Conservation (phyloP, 2,888 invertebrate species). For the Drosophila nr. medialis region DNA sequence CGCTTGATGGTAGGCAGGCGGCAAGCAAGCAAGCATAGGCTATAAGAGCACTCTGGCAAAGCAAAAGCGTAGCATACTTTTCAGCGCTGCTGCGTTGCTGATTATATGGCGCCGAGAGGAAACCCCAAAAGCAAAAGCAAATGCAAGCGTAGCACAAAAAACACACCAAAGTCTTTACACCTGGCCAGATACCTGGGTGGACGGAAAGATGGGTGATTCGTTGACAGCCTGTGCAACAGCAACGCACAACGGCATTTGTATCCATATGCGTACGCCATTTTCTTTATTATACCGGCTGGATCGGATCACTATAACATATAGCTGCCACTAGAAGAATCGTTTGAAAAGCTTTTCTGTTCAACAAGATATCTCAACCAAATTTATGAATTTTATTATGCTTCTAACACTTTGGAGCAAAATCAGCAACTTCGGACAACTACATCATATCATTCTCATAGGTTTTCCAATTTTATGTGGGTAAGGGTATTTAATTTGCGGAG, state of each 20-base stretch:
- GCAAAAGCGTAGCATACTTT: conserved; percentile 68
- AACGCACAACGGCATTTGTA: conserved; percentile 10
- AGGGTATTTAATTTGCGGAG: not conserved
- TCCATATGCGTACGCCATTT: conserved; percentile 36
- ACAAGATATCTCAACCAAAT: not conserved
- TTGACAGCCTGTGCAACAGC: conserved; percentile 38
- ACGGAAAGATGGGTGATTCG: conserved; percentile 2
- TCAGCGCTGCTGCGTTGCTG: conserved; percentile 70
- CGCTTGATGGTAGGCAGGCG: conserved; percentile 56
- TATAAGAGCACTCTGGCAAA: conserved; percentile 27
- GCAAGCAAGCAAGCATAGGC: conserved; percentile 26
- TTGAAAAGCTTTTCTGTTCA: not conserved
- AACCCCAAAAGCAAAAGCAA: conserved; percentile 42
- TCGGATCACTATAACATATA: not conserved
- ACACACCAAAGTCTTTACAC: conserved; percentile 14
- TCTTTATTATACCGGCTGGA: not conserved
- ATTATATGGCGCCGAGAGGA: conserved; percentile 63
- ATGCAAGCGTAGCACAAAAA: conserved; percentile 59
- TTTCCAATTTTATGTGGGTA: not conserved
- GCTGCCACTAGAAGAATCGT: not conserved
- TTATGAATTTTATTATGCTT: not conserved
- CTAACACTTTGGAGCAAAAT: not conserved
- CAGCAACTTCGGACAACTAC: not conserved
- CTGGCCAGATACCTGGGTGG: conserved; percentile 33
- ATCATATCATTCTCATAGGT: not conserved